Conservation (phyloP, 2,113 vertebrate genomes). For the Notothenia rossii region DNA sequence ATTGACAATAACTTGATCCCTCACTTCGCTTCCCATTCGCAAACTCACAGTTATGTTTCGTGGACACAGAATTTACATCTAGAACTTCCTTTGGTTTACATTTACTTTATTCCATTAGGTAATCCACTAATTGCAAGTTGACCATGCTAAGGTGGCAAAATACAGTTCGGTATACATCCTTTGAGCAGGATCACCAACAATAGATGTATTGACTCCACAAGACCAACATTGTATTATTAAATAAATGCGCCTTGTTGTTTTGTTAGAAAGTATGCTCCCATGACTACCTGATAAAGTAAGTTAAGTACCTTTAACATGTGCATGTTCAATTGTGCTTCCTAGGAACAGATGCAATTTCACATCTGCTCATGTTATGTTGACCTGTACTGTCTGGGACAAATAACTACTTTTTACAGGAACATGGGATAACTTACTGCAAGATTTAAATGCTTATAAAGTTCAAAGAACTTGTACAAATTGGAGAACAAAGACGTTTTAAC, state of each 20-base stretch:
- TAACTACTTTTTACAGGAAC: not conserved
- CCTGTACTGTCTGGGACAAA: not conserved
- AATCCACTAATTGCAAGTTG: not conserved
- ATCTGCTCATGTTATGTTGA: not conserved
- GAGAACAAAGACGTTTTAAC: conserved; percentile 51
- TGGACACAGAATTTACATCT: not conserved
- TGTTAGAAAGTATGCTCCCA: not conserved
- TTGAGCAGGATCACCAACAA: not conserved
- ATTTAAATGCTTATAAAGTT: conserved; percentile 16
- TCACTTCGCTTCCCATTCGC: not conserved
- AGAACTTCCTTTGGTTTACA: not conserved
- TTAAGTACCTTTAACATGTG: not conserved
- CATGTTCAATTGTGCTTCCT: not conserved
- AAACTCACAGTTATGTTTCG: not conserved
- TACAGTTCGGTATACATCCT: not conserved
- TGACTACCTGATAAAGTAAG: not conserved
- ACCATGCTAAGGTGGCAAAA: not conserved
- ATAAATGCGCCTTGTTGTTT: not conserved
- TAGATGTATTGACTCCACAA: not conserved
- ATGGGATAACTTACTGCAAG: not conserved
- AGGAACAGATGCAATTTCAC: not conserved
- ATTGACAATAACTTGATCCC: not conserved
- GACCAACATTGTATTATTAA: not conserved
- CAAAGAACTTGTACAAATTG: conserved; percentile 21
- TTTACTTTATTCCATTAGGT: not conserved